Base-by-base conservation (phyloP, 2,113 vertebrate genomes). In the Athene cunicularia region DNA sequence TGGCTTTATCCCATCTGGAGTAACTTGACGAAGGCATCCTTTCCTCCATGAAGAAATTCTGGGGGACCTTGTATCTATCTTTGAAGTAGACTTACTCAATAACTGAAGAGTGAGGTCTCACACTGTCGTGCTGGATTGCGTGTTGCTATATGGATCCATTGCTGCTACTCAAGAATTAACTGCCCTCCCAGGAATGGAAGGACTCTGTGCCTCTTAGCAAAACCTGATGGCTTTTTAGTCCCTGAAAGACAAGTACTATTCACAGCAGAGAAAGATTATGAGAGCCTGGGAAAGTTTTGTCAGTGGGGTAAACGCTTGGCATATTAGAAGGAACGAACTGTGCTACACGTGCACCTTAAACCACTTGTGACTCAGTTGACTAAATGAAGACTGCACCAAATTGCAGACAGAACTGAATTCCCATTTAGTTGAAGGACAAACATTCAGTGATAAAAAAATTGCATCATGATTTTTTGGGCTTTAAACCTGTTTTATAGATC, bases 91-190 rank as follows among this genome's bases (percentile, higher is more conserved):
- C 4, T 52, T 52, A 43, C 1, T 72, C 49, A 88, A 0, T 22
- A 82, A 60, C 4, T 37, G 35, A 55, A 63, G n/a, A 39, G 5
- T 1, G 2, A 4, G 8, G 11, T 27, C 26, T 63, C 41, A 11
- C 0, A 0, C 5, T 64, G 62, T 1, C 73, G 16, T 8, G 21
- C 56, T 47, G 47, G 15, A 71, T 21, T 55, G 16, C 11, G n/a
- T 3, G 0, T 3, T 37, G 15, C 35, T 35, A 32, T 9, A 39
- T 13, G 70, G 50, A 72, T 13, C 43, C 33, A 58, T 2, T 35
- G 58, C 58, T 73, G 30, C 52, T 85, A 41, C 49, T 82, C 27
- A n/a, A 53, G 50, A 20, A 76, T 8, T n/a, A 66, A 33, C 18
- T 50, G 56, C 33, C 8, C 56, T 85, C 22, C 14, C 49, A 66